These are phyloP conservation scores for Heliconius sara DNA, from an alignment of 2,888 invertebrate genomes.

Conservation along the genomic window DNA sequence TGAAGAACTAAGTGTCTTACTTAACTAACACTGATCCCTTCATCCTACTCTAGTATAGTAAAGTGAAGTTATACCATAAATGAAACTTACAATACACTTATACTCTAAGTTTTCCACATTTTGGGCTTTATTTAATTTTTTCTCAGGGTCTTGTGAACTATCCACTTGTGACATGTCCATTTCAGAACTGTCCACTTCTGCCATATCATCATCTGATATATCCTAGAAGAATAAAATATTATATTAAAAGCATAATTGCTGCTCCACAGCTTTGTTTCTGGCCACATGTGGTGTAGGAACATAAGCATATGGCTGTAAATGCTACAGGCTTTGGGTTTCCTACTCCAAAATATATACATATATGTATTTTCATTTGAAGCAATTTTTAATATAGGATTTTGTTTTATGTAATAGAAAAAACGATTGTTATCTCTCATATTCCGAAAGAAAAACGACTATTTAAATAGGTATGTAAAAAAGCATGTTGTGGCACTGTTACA, in stretches of 20 bases:
- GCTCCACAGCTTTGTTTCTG: background rate
- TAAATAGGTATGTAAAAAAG: too few relatives aligned
- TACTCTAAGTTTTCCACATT: conserved; percentile 25
- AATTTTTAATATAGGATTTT: too few relatives aligned
- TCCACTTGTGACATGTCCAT: background rate
- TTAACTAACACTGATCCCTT: background rate
- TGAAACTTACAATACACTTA: conserved; percentile 55
- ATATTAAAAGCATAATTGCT: background rate
- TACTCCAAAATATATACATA: too few relatives aligned
- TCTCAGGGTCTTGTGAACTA: background rate
- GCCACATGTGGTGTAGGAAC: background rate
- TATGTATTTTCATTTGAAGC: too few relatives aligned
- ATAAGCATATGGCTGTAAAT: too few relatives aligned
- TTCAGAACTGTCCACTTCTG: conserved; percentile 16
- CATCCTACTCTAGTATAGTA: too few relatives aligned
- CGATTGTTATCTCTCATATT: too few relatives aligned
- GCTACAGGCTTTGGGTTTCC: too few relatives aligned
- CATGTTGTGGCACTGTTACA: too few relatives aligned
- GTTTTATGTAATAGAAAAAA: too few relatives aligned
- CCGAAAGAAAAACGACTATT: too few relatives aligned
- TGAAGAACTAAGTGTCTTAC: background rate
- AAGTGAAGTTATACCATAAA: conserved; percentile 11
- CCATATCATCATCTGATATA: conserved; percentile 6
- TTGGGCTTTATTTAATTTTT: background rate
- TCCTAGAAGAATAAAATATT: background rate